Evolutionary conservation across 2,113 vertebrate species (phyloP), one percentile per base, ranked within the genome.

Genomic region (Piaya cayana): DNA sequence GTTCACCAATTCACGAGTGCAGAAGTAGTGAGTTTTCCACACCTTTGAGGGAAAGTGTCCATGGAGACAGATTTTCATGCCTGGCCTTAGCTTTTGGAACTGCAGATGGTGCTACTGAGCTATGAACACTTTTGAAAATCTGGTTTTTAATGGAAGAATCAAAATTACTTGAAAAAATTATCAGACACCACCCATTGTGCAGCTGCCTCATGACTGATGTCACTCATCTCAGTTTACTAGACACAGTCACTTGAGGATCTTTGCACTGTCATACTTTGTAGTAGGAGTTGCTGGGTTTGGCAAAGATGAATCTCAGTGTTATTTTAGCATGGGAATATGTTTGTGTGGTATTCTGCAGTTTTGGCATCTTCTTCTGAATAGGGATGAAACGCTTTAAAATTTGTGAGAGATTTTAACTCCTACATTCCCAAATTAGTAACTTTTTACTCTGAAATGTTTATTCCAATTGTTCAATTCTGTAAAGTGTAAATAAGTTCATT

Each of bases 41-140:
- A 47, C 6, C 29, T 49, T 36, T 42, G 9, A 7, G 32, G 43
- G 9, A 25, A 55, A 69, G 0, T 29, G 8, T 69, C 23, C 32
- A 23, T 2, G 32, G 30, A 3, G 13, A 65, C 14, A 39, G 16
- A 42, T 88, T 88, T 72, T 59, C 36, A 63, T 63, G 12, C 68
- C 26, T 55, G 71, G 23, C 15, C 79, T 90, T 80, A 59, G 29
- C 18, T 90, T 83, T 45, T 34, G 37, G 47, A 67, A 68, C 94
- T 90, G 76, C 76, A 97, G 95, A 70, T 95, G 96, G 91, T 92
- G 96, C 92, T 96, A 70, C 95, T 59, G 95, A 96, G 90, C 93
- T 67, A 68, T 9, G 52, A 93, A 92, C 42, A 27, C 58, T 17
- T 63, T 27, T 15, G 27, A 85, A 93, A 88, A 82, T 45, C 11